A percentile compares a stretch with the other conserved stretches of the same genome.
Conservation (phyloP, 2,888 invertebrate species). For the Argyresthia goedartella region DNA sequence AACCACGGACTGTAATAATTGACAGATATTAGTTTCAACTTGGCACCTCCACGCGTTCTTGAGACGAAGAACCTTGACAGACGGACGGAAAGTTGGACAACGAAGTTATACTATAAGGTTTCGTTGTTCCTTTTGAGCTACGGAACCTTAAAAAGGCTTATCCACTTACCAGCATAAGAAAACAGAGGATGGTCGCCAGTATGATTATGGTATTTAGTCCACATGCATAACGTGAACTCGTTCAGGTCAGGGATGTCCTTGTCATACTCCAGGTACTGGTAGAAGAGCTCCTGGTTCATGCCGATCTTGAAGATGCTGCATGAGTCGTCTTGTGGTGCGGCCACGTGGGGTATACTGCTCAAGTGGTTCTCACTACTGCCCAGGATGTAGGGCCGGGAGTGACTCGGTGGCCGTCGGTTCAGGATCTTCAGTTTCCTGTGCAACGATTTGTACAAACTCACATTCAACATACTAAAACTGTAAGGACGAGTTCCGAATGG, state of each 20-base stretch:
- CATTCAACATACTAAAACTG: too few relatives aligned
- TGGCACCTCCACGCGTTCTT: too few relatives aligned
- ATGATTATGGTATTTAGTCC: slow-evolving; percentile 87
- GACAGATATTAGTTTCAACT: too few relatives aligned
- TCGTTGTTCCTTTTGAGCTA: too few relatives aligned
- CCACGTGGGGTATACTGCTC: slow-evolving; percentile 18
- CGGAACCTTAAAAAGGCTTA: neutral
- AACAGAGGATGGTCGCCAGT: slow-evolving; percentile 86
- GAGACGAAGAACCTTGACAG: too few relatives aligned
- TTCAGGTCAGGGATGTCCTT: slow-evolving; percentile 79
- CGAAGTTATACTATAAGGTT: too few relatives aligned
- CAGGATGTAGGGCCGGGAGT: slow-evolving; percentile 5
- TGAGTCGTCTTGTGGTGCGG: slow-evolving; percentile 45
- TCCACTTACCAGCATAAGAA: slow-evolving; percentile 81
- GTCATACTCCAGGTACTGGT: slow-evolving; percentile 82
- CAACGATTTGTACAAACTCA: too few relatives aligned
- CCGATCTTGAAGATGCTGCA: slow-evolving; percentile 81
- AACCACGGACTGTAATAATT: too few relatives aligned
- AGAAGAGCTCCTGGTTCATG: slow-evolving; percentile 75
- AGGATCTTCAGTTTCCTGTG: slow-evolving; percentile 31
- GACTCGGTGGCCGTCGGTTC: slow-evolving; percentile 34
- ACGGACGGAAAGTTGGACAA: too few relatives aligned
- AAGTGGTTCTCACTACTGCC: slow-evolving; percentile 26
- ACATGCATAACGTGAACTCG: slow-evolving; percentile 87
- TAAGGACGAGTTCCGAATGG: neutral